Base-by-base conservation (phyloP, 2,797 vertebrate species). In the Parauchenoglanis ngamensis region DNA sequence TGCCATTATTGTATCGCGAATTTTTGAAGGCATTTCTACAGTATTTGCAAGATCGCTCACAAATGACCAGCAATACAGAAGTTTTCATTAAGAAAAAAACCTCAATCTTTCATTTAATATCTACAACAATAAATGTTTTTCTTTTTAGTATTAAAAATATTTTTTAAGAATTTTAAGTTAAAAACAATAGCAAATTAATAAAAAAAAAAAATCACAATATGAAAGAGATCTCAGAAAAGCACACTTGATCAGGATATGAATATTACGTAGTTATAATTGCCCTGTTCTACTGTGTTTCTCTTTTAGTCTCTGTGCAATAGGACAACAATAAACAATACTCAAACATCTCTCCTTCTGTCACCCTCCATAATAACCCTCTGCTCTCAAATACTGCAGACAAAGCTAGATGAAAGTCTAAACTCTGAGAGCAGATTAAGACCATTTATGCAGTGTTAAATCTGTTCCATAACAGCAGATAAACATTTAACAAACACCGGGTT, bases 381-480 rank as follows among this genome's bases (percentile, higher is more conserved):
- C 28, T 49, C 25, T 85, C 78, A 82, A 23, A 63, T 79, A 65
- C 23, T 56, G 52, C 35, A 75, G 78, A 79, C 65, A 11, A 31
- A 57, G 44, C 13, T 23, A 87, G 78, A 61, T 83, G 25, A 81
- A 80, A 81, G n/a, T 15, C 25, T 52, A 49, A 70, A 70, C 78
- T 82, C 67, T 11, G 44, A 57, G 23, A 46, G 52, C 56, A 57
- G 61, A 35, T 79, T 81, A 81, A 81, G 65, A 83, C 35, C 83
- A 57, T 87, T 59, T 23, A 52, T 75, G 54, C 77, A 28, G n/a
- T 23, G 46, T 73, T 84, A 73, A 59, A 73, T 84, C 68, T 84
- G 68, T 85, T 85, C 52, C 68, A 40, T 73, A 72, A 25, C 83
- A 73, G 67, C 67, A 15, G 63, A 86, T 57, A 70, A 86, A 54